These are phyloP conservation scores for Catharus ustulatus DNA, from an alignment of 2,797 vertebrate species.

Conservation along the genomic window DNA sequence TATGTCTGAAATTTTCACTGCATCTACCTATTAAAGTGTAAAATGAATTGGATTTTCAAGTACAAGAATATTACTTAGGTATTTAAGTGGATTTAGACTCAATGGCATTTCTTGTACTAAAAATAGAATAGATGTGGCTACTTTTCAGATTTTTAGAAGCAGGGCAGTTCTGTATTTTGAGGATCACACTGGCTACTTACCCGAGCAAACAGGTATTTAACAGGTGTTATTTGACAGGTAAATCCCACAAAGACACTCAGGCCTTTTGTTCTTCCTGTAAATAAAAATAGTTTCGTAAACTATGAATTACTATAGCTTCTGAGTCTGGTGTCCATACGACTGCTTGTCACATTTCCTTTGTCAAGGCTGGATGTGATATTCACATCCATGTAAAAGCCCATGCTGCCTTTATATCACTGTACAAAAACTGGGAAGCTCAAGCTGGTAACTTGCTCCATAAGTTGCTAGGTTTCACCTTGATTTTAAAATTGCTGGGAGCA, in stretches of 20 bases:
- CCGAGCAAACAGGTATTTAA: background rate
- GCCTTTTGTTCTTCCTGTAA: background rate
- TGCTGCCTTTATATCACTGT: background rate
- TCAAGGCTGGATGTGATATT: background rate
- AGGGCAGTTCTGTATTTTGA: background rate
- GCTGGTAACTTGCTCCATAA: background rate
- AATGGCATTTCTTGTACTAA: background rate
- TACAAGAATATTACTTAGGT: constrained; percentile 11
- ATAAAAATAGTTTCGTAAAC: background rate
- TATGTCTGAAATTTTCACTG: constrained; percentile 21
- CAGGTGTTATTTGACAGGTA: background rate
- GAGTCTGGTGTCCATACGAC: background rate
- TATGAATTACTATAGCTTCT: background rate
- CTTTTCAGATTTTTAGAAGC: background rate
- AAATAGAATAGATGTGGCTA: background rate
- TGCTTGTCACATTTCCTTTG: background rate
- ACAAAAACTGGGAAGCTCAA: background rate
- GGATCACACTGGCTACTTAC: background rate
- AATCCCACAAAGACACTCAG: background rate
- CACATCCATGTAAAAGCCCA: background rate
- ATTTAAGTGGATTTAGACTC: constrained; percentile 18
- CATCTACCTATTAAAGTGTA: constrained; percentile 17
- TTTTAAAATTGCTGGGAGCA: background rate
- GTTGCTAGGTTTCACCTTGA: background rate
- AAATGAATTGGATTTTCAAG: constrained; percentile 25